Percentiles rank a stretch among this genome's conserved stretches.
phyloP scores from a whole-genome alignment of 30 jellyfish, hydroid and myxozoan genomes.

The Aurelia coerulea region DNA sequence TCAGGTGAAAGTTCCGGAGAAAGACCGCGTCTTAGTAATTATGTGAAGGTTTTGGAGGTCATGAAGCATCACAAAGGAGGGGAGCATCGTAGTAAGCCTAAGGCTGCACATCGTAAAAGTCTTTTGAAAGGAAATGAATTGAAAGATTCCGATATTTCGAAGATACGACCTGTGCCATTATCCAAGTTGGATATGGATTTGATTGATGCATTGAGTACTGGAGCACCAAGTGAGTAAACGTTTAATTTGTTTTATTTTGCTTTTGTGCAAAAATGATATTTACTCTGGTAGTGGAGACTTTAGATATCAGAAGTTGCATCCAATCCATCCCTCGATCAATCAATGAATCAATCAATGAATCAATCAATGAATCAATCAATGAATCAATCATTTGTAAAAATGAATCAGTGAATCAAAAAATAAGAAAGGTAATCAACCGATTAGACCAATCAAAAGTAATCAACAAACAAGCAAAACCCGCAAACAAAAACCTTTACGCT shows the following conservation, averaged over 20 bases:
- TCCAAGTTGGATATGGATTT: slow-evolving; percentile 67
- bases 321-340: too few relatives aligned
- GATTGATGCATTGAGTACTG: slow-evolving; percentile 85
- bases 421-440: too few relatives aligned
- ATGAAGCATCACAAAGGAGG: slow-evolving; percentile 4
- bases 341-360: too few relatives aligned
- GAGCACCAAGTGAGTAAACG: slow-evolving; percentile 55
- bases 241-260: background rate
- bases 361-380: too few relatives aligned
- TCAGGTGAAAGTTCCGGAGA: slow-evolving; percentile 65
- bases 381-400: too few relatives aligned
- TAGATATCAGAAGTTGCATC: too few relatives aligned
- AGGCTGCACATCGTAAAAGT: slow-evolving; percentile 32
- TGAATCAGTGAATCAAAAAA: too few relatives aligned
- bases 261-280: background rate
- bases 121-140: slow-evolving; percentile 10
- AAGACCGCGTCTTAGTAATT: background rate
- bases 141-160: slow-evolving; percentile 40
- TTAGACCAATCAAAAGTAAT: too few relatives aligned
- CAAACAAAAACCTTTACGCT: too few relatives aligned
- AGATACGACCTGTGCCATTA: slow-evolving; percentile 81
- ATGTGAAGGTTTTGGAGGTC: slow-evolving; percentile 6
- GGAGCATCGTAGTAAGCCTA: background rate
- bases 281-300: background rate
- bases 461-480: too few relatives aligned